These are phyloP conservation scores for Nothoprocta pentlandii DNA, from an alignment of 2,113 vertebrate species.

Conservation along the genomic window DNA sequence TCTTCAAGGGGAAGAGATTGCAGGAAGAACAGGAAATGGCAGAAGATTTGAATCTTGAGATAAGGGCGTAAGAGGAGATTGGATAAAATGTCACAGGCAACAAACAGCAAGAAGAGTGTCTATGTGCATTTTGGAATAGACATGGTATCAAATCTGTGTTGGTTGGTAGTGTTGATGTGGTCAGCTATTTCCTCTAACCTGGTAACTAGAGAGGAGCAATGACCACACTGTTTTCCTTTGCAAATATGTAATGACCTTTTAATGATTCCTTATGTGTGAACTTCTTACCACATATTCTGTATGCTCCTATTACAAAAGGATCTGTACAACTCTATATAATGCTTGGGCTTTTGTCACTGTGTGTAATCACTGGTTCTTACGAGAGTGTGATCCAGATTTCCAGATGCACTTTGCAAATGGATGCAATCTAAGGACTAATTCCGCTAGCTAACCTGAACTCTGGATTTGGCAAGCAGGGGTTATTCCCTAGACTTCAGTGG, in stretches of 20 bases:
- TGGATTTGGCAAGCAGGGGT: not conserved
- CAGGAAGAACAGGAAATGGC: slow-evolving; percentile 61
- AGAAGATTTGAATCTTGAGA: slow-evolving; percentile 63
- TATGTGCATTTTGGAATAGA: slow-evolving; percentile 43
- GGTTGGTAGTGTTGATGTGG: not conserved
- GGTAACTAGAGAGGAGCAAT: not conserved
- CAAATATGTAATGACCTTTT: accelerated
- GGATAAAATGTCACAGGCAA: slow-evolving; percentile 57
- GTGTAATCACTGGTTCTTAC: not conserved
- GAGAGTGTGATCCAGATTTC: not conserved
- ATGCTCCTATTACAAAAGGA: no score
- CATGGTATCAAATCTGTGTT: not conserved
- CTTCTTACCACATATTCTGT: not conserved
- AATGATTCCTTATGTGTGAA: accelerated
- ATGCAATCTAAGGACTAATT: not conserved
- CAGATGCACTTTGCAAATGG: not conserved
- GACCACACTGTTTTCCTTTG: not conserved
- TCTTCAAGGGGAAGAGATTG: slow-evolving; percentile 57
- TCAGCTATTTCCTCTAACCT: not conserved
- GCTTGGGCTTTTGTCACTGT: not conserved
- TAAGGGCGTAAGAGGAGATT: slow-evolving; percentile 62
- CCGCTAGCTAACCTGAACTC: not conserved
- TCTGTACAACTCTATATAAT: not conserved
- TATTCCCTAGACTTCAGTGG: not conserved
- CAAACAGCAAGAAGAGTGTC: not conserved